phyloP scores from a whole-genome alignment of 2,888 invertebrate genomes.

The Drosophila setosimentum region DNA sequence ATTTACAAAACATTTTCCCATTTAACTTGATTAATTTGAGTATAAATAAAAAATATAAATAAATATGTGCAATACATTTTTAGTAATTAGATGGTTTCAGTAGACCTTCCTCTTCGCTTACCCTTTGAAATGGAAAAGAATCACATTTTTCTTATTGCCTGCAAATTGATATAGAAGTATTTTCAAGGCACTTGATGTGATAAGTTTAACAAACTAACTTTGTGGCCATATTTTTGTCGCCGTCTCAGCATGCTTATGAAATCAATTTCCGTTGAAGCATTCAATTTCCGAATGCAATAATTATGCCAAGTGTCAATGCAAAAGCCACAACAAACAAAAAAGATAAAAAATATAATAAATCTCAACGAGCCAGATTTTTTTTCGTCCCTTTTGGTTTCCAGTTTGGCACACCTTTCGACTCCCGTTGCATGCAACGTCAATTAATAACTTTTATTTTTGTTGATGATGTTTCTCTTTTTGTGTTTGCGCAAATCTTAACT shows the following conservation, averaged over 20 bases:
- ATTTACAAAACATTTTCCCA: background rate
- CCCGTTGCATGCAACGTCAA: constrained; percentile 51
- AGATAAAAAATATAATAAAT: constrained; percentile 29
- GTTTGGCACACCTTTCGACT: constrained; percentile 30
- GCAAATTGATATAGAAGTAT: constrained; percentile 12
- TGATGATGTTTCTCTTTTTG: constrained; percentile 20
- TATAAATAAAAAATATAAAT: too few species aligned
- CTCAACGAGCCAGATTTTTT: constrained; percentile 18
- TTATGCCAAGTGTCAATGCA: constrained; percentile 81
- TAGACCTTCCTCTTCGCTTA: background rate
- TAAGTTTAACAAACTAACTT: constrained; percentile 44
- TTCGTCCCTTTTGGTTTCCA: background rate
- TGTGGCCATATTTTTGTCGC: constrained; percentile 26
- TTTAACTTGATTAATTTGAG: background rate
- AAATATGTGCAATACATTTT: too few species aligned
- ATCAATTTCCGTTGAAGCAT: constrained; percentile 84
- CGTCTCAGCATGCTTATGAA: constrained; percentile 71
- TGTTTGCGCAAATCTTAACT: constrained; percentile 64
- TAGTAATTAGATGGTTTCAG: too few species aligned
- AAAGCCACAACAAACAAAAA: constrained; percentile 29
- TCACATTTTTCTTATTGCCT: background rate
- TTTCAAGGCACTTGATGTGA: constrained; percentile 26
- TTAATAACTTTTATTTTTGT: constrained; percentile 63
- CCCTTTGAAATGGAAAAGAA: background rate
- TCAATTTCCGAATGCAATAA: constrained; percentile 85